These are phyloP conservation scores for Montipora cactus DNA, from an alignment of 64 coral and sea anemone species.

Conservation along the genomic window DNA sequence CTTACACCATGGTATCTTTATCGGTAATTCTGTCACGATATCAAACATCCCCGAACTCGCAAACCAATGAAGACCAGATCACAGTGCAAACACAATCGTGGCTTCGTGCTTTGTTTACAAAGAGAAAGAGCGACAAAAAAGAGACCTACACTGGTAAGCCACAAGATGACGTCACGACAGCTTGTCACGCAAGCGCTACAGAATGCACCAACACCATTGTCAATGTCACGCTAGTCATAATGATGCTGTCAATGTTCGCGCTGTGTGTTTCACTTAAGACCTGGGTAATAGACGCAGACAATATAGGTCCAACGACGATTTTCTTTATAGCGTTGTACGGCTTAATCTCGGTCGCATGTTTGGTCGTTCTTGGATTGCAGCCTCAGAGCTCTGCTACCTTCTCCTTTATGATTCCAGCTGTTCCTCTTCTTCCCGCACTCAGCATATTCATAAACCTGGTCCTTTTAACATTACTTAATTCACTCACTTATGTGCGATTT, in stretches of 20 bases:
- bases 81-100: not conserved
- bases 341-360: conserved; percentile 4
- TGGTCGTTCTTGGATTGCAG: conserved; percentile 42
- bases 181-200: not conserved
- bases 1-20: conserved; percentile 75
- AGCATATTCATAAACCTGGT: conserved; percentile 77
- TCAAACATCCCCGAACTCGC: not conserved
- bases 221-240: conserved; percentile 45
- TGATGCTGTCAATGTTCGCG: conserved; percentile 49
- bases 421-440: conserved; percentile 46
- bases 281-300: not conserved
- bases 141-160: not conserved
- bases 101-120: conserved; percentile 23
- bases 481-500: conserved; percentile 42
- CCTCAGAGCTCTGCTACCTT: conserved; percentile 32
- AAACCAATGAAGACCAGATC: not conserved
- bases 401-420: conserved; percentile 71
- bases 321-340: conserved; percentile 9
- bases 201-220: conserved; percentile 50
- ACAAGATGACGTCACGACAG: not conserved
- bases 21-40: conserved; percentile 63
- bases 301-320: conserved; percentile 27
- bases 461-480: conserved; percentile 45
- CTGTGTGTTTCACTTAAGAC: conserved; percentile 52
- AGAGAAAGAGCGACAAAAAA: not conserved